Percentiles rank a stretch among this genome's conserved stretches.
Evolutionary conservation across 1,140 invertebrate genomes (phyloP).

Genomic region (Drosophila sp.): DNA sequence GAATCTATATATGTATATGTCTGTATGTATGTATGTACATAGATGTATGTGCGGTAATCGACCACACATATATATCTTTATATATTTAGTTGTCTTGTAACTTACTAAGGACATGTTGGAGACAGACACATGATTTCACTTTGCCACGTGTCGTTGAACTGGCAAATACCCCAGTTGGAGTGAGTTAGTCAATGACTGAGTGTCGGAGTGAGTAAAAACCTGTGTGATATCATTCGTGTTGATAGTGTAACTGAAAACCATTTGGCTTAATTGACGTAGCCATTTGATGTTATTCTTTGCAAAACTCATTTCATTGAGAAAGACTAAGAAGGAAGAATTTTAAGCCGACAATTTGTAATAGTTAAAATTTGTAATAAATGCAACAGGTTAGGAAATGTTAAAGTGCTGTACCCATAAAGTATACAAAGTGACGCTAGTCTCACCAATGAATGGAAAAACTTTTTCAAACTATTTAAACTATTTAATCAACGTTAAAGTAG

Average conservation of each 20-base stretch:
- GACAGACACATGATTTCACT: not conserved
- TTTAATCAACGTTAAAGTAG: too few relatives aligned
- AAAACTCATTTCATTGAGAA: not conserved
- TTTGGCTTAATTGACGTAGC: not conserved
- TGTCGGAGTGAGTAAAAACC: not conserved
- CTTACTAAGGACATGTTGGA: not conserved
- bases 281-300: not conserved
- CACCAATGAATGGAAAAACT: too few relatives aligned
- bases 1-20: not conserved
- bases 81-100: conserved; percentile 3
- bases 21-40: not conserved
- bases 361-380: too few relatives aligned
- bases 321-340: too few relatives aligned
- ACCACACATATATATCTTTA: not conserved
- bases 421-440: too few relatives aligned
- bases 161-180: not conserved
- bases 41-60: not conserved
- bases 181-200: not conserved
- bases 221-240: conserved; percentile 1
- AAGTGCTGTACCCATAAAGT: too few relatives aligned
- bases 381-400: too few relatives aligned
- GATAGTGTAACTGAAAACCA: not conserved
- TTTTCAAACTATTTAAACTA: too few relatives aligned
- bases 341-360: too few relatives aligned
- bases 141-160: conserved; percentile 7